Evolutionary conservation across 1,140 invertebrate species (phyloP), one percentile per base, ranked within the genome.

Genomic region (Euwallacea similis): DNA sequence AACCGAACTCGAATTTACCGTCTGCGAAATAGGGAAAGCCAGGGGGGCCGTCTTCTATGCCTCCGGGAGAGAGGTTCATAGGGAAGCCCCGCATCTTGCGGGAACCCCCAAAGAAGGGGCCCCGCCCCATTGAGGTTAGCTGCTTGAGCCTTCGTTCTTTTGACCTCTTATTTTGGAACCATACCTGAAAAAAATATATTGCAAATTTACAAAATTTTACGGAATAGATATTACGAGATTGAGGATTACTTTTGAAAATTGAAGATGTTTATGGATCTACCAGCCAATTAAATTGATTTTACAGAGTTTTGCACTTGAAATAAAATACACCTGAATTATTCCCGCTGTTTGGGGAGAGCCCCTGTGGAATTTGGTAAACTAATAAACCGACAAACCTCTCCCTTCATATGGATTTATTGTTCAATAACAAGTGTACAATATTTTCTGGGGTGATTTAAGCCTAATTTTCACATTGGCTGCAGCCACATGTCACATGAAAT

Each of bases 141-240:
- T 95, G 93, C 80, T 95, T 95, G 79, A 97, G 88, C 74, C 97
- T 89, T 71, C 97, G 87, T 84, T 98, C 96, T 85, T 99, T 99
- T 76, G 97, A 98, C 71, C 97, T 87, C 79, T 98, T 98, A 84
- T 99, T 99, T 87, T 99, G 97, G 85, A 99, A 99, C 97, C 97
- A 99, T 67, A 99, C 97, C 97, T 98, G 86, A 56, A 73, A 76
- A 41, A 59, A 67, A 42, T 7, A 4, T 7, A 13, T 58, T 16
- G 4, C 4, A 33, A 33, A 33, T 33, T 1, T 33, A 4, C 21
- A 4, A 33, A 4, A 33, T 33, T 33, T 33, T 33, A 33, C 21
- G 21, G 21, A 33, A 33, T 33, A 33, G 21, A 33, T 4, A 33
- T 33, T 33, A 4, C 4, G 21, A 4, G 21, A 33, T 33, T 33